These are phyloP conservation scores for Physeter macrocephalus DNA, from an alignment of 2,113 vertebrate species.

Conservation along the genomic window DNA sequence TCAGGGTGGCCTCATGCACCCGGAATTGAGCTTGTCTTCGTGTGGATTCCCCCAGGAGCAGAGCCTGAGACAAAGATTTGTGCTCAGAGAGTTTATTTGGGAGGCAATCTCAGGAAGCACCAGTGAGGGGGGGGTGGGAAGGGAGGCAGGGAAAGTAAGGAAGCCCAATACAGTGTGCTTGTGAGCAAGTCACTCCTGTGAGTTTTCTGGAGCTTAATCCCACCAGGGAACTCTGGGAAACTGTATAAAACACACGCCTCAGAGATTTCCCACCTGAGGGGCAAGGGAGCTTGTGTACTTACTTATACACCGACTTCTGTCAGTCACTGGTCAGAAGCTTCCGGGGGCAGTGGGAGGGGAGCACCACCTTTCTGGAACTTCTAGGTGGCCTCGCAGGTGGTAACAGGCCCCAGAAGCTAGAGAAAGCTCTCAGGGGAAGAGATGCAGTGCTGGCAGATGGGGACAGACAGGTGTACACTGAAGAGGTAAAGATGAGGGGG, in stretches of 20 bases:
- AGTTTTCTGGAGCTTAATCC: not conserved
- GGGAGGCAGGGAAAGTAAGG: not conserved
- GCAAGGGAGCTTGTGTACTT: not conserved
- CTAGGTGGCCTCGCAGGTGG: not conserved
- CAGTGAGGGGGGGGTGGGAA: not conserved
- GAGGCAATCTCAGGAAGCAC: not conserved
- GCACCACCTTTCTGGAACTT: not conserved
- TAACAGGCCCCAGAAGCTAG: not conserved
- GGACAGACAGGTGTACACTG: not conserved
- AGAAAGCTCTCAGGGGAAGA: not conserved
- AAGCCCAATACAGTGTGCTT: not conserved
- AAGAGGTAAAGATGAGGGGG: not conserved
- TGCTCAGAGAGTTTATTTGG: not conserved
- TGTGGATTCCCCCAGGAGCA: not conserved
- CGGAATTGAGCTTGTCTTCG: not conserved
- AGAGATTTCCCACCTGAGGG: not conserved
- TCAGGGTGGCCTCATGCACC: not conserved
- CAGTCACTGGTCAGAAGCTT: not conserved
- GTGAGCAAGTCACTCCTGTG: not conserved
- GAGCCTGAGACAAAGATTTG: not conserved
- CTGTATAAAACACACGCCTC: not conserved
- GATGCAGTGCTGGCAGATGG: not conserved
- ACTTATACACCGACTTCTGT: not conserved
- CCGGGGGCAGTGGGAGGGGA: not conserved
- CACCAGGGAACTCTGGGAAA: not conserved